Percentiles rank a stretch among this genome's conserved stretches.
These are phyloP conservation scores for Drosophila leonis DNA, from an alignment of 2,888 invertebrate species.

Conservation along the genomic window DNA sequence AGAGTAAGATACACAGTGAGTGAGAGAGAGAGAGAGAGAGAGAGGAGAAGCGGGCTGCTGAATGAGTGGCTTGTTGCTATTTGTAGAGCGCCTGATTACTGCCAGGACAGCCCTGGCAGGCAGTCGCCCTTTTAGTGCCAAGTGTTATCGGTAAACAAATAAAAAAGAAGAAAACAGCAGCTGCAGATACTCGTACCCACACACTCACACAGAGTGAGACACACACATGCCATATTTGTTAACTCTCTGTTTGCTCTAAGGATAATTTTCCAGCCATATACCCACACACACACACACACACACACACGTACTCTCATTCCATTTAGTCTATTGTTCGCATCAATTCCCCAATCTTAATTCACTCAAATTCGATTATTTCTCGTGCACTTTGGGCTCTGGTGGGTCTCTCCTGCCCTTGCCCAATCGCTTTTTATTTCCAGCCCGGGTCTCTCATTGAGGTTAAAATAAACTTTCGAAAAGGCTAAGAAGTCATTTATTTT, in stretches of 20 bases:
- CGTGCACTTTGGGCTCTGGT: constrained; percentile 63
- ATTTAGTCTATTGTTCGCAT: constrained; percentile 68
- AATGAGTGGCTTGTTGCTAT: constrained; percentile 77
- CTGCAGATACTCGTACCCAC: constrained; percentile 12
- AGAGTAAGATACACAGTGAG: constrained; percentile 5
- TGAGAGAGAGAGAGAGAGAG: constrained; percentile 4
- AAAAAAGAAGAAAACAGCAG: constrained; percentile 59
- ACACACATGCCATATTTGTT: constrained; percentile 47
- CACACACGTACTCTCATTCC: constrained; percentile 23
- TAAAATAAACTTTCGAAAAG: constrained; percentile 76
- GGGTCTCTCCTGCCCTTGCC: constrained; percentile 8
- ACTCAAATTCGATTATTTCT: constrained; percentile 82
- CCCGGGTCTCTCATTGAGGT: constrained; percentile 57
- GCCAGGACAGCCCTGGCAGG: constrained; percentile 62
- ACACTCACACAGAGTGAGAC: background rate
- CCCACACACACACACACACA: constrained; percentile 31
- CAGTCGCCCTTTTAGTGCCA: constrained; percentile 73
- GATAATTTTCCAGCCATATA: constrained; percentile 67
- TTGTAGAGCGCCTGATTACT: constrained; percentile 81
- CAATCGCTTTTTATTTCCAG: constrained; percentile 22
- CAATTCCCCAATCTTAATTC: constrained; percentile 82
- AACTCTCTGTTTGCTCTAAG: constrained; percentile 71
- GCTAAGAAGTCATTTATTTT: constrained; percentile 80
- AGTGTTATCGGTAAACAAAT: constrained; percentile 82
- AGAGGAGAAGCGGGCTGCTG: background rate